Evolutionary conservation across 2,888 invertebrate species (phyloP).

Genomic region (Autographa pulchrina): DNA sequence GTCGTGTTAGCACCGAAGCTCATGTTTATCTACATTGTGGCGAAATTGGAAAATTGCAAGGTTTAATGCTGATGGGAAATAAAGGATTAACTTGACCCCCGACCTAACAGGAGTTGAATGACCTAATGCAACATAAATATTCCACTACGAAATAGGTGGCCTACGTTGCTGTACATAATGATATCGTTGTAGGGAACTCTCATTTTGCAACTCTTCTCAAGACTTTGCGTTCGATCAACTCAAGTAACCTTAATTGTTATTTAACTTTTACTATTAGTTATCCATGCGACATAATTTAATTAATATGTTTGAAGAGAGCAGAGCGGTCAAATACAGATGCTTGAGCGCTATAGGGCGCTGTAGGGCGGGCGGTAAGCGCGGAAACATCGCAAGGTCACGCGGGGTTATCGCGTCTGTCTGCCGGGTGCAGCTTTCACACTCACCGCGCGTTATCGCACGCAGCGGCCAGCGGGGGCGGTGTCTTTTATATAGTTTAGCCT

Average conservation of each 20-base stretch:
- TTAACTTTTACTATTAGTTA: not conserved
- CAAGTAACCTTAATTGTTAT: not conserved
- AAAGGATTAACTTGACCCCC: not conserved
- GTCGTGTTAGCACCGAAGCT: conserved; percentile 69
- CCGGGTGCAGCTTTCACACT: conserved; percentile 77
- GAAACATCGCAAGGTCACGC: conserved; percentile 76
- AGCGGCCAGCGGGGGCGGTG: conserved; percentile 59
- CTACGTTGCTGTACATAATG: not conserved
- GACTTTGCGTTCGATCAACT: not conserved
- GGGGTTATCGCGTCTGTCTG: conserved; percentile 77
- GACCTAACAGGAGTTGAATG: not conserved
- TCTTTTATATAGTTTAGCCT: conserved; percentile 63
- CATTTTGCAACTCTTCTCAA: not conserved
- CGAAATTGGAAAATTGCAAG: conserved; percentile 23
- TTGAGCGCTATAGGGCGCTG: conserved; percentile 32
- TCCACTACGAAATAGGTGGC: no score
- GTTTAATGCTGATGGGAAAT: not conserved
- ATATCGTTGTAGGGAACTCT: not conserved
- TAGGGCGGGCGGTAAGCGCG: conserved; percentile 64
- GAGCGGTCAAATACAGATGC: conserved; percentile 10
- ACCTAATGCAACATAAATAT: no score
- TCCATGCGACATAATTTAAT: not conserved
- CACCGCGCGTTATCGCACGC: conserved; percentile 65
- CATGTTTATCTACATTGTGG: conserved; percentile 39
- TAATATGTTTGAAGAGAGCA: not conserved